Base-by-base conservation (phyloP, 2,113 vertebrate species). In the Pterocles gutturalis region DNA sequence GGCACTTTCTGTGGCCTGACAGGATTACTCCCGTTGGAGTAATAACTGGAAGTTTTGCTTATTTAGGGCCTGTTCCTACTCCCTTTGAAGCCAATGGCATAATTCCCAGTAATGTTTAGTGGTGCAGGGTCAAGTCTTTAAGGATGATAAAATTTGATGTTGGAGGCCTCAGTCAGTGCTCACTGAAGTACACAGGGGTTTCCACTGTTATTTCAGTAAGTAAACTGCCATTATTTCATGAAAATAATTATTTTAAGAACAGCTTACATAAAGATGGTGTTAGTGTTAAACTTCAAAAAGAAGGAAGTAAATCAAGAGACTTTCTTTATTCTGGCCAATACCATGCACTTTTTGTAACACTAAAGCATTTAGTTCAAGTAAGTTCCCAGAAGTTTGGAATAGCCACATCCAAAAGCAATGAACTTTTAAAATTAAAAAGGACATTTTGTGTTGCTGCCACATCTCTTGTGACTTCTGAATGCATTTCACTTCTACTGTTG, bases 31-130 rank as follows among this genome's bases (percentile, higher is more conserved):
- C 90, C 53, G 0, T 77, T 95, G 89, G 96, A 96, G 83, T 91
- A 96, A 94, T 97, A 97, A 95, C 69, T 76, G 11, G 46, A 89
- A 95, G 83, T 89, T 94, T 91, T 97, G 92, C 87, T 95, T 96
- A 79, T 92, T 97, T 97, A 96, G 91, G 92, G 96, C 83, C 77
- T 76, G 83, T 97, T 97, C 91, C 94, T 95, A 60, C 67, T 97
- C 76, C 77, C 81, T 93, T 96, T 97, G 96, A 97, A 96, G 86
- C 93, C 92, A 94, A 91, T 97, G 95, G 95, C 94, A 57, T 67
- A 87, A 95, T 91, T 97, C 96, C 94, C 90, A 89, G 95, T 94
- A 92, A 97, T 69, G 65, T 93, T 96, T 94, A 95, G 92, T 85
- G 70, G 89, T 95, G 84, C 70, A 91, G 55, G 96, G 91, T 97